phyloP scores from a whole-genome alignment of 2,888 invertebrate genomes.

The Meteorus cinctellus region DNA sequence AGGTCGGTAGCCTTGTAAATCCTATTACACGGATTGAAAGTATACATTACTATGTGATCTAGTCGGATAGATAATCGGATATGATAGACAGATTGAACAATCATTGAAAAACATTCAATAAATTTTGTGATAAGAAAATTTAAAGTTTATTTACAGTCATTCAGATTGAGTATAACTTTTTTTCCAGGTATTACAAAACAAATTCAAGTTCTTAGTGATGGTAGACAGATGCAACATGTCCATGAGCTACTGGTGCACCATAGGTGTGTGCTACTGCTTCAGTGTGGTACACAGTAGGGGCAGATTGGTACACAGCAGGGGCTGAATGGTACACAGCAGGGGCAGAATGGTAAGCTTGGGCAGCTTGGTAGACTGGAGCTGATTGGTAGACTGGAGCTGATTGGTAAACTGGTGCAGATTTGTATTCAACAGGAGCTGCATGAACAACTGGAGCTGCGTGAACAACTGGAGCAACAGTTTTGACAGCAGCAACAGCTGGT shows the following conservation, averaged over 20 bases:
- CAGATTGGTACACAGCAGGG: background rate
- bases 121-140: slow-evolving; percentile 18
- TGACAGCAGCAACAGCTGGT: slow-evolving; percentile 46
- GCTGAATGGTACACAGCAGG: background rate
- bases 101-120: background rate
- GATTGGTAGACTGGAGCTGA: slow-evolving; percentile 56
- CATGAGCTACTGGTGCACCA: background rate
- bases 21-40: background rate
- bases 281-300: background rate
- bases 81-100: background rate
- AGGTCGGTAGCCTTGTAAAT: background rate
- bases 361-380: slow-evolving; percentile 14
- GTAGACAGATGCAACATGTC: background rate
- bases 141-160: background rate
- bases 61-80: background rate
- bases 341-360: background rate
- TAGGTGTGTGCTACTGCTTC: slow-evolving; percentile 2
- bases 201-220: slow-evolving; percentile 11
- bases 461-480: slow-evolving; percentile 58
- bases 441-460: slow-evolving; percentile 34
- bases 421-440: slow-evolving; percentile 11
- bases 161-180: background rate
- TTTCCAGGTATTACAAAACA: background rate
- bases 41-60: background rate
- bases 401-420: slow-evolving; percentile 47